A percentile compares a stretch with the other conserved stretches of the same genome.
Evolutionary conservation across 2,797 vertebrate genomes (phyloP).

Genomic region (Columba guinea): DNA sequence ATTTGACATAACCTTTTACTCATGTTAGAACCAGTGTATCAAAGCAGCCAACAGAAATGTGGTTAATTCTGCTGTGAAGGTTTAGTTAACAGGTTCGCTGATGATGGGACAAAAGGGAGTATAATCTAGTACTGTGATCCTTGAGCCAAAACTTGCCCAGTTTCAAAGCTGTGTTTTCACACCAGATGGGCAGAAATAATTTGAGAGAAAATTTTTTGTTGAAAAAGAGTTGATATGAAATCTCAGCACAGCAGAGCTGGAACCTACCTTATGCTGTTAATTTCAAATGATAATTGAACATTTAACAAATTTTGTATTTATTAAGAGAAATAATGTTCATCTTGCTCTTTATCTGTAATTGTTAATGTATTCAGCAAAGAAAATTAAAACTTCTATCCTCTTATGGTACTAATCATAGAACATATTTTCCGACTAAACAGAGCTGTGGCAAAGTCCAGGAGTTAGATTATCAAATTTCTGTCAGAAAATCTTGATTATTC

Average conservation of each 20-base stretch:
- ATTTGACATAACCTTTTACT: background rate
- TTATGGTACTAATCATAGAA: background rate
- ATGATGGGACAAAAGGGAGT: rapidly evolving
- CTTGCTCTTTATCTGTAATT: background rate
- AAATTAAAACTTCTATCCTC: background rate
- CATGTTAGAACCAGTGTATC: background rate
- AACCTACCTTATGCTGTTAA: background rate
- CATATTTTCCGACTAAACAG: background rate
- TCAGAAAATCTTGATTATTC: background rate
- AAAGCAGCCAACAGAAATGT: background rate
- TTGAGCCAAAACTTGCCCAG: background rate
- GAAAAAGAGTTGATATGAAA: background rate
- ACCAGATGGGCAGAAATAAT: background rate
- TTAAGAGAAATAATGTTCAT: background rate
- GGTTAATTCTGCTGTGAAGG: background rate
- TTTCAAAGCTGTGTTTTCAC: background rate
- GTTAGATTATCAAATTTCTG: background rate
- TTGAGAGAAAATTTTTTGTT: background rate
- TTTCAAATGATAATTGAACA: background rate
- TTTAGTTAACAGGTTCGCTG: background rate
- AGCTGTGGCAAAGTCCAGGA: background rate
- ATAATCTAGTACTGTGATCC: background rate
- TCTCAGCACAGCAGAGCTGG: background rate
- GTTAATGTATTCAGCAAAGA: background rate
- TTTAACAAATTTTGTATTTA: background rate